Percentiles rank a stretch among this genome's conserved stretches.
phyloP scores from a whole-genome alignment of 2,797 vertebrate species.

The Phataginus tetradactyla region DNA sequence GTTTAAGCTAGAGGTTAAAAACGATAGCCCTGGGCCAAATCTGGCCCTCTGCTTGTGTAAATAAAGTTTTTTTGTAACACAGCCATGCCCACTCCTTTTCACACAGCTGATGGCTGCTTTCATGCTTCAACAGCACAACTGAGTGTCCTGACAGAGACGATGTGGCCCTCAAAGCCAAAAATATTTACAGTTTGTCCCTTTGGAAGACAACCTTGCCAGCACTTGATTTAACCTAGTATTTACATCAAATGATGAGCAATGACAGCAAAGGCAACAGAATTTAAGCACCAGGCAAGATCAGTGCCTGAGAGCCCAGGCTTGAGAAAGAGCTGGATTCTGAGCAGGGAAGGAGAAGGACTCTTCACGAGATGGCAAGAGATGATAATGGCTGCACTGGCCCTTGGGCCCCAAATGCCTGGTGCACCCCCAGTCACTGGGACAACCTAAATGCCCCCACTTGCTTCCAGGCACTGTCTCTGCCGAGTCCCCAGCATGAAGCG shows the following conservation, averaged over 20 bases:
- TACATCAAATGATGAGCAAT: background rate
- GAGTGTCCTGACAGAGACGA: background rate
- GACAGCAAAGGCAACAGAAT: background rate
- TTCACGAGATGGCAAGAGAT: no score
- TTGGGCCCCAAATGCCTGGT: rapidly evolving
- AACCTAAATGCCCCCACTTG: rapidly evolving
- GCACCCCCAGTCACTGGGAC: background rate
- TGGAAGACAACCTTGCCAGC: background rate
- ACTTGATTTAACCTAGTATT: background rate
- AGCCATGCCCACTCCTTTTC: background rate
- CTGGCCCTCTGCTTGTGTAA: background rate
- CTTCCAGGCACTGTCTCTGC: background rate
- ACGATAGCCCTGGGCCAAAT: background rate
- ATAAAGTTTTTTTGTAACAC: constrained; percentile 22
- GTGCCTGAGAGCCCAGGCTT: background rate
- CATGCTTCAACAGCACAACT: background rate
- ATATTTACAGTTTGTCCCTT: background rate
- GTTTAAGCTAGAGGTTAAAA: background rate
- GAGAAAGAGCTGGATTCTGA: background rate
- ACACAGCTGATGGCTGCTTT: background rate
- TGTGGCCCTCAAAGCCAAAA: background rate
- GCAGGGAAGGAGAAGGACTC: background rate
- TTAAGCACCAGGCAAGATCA: background rate
- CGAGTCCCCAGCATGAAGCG: background rate
- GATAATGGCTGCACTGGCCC: rapidly evolving